Evolutionary conservation across 2,113 vertebrate genomes (phyloP).

Genomic region (Alosa alosa): DNA sequence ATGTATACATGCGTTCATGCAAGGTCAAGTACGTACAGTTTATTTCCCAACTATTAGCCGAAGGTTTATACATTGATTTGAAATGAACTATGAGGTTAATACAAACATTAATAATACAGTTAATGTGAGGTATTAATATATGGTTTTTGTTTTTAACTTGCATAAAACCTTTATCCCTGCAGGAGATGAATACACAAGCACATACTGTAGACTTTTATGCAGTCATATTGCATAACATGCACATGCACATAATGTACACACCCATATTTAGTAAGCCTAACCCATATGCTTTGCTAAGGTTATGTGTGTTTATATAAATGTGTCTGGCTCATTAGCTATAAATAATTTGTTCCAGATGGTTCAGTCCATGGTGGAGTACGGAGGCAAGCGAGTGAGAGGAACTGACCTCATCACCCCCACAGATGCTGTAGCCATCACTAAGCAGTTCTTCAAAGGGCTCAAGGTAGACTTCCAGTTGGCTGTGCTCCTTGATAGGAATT

Average conservation of each 20-base stretch:
- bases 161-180: no score
- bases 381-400: conserved; percentile 87
- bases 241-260: background rate
- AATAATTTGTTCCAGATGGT: conserved; percentile 75
- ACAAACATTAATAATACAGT: no score
- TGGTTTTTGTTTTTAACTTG: background rate
- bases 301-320: conserved; percentile 4
- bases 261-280: background rate
- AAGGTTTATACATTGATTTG: no score
- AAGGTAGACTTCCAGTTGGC: conserved; percentile 73
- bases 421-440: conserved; percentile 93
- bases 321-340: background rate
- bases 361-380: conserved; percentile 85
- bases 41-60: no score
- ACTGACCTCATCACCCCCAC: conserved; percentile 90
- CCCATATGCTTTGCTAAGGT: background rate
- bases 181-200: no score
- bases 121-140: no score
- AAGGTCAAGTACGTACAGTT: no score
- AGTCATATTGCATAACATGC: background rate
- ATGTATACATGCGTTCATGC: no score
- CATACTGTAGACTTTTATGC: background rate
- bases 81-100: no score
- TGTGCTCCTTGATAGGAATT: background rate
- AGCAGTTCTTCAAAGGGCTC: conserved; percentile 96